Conservation (phyloP, 2,888 invertebrate genomes). For the Tuberolachnus salignus region DNA sequence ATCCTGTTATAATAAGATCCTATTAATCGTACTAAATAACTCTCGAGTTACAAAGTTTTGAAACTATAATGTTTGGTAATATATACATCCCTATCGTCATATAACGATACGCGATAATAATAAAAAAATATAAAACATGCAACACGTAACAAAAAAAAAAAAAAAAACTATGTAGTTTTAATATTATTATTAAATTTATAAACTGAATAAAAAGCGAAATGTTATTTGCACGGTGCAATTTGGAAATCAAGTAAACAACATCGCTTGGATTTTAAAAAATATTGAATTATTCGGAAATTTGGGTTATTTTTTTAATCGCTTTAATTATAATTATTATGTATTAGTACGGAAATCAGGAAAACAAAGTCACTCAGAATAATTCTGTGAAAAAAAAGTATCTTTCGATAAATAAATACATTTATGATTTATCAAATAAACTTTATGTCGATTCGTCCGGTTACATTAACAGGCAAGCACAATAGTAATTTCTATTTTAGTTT, state of each 20-base stretch:
- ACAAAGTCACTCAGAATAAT: not conserved
- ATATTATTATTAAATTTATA: not conserved
- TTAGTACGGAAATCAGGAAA: not conserved
- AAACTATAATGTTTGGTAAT: not conserved
- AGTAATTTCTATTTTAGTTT: too few relatives aligned
- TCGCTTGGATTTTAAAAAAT: not conserved
- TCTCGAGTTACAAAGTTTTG: not conserved
- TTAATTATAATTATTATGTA: not conserved
- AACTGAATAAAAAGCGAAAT: not conserved
- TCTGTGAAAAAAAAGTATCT: too few relatives aligned
- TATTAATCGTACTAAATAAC: conserved; percentile 11
- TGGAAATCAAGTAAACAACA: not conserved
- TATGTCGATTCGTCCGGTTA: too few relatives aligned
- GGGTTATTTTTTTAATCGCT: not conserved
- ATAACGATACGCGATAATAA: not conserved
- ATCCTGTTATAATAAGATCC: not conserved
- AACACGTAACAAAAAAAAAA: not conserved
- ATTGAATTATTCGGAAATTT: not conserved
- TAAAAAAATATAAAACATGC: conserved; percentile 22
- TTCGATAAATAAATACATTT: too few relatives aligned
- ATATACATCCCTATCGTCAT: not conserved
- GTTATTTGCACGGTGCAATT: too few relatives aligned
- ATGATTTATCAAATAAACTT: too few relatives aligned
- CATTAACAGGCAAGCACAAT: too few relatives aligned
- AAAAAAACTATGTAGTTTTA: not conserved